These are phyloP conservation scores for Coreius guichenoti DNA, from an alignment of 2,797 vertebrate species.

Conservation along the genomic window DNA sequence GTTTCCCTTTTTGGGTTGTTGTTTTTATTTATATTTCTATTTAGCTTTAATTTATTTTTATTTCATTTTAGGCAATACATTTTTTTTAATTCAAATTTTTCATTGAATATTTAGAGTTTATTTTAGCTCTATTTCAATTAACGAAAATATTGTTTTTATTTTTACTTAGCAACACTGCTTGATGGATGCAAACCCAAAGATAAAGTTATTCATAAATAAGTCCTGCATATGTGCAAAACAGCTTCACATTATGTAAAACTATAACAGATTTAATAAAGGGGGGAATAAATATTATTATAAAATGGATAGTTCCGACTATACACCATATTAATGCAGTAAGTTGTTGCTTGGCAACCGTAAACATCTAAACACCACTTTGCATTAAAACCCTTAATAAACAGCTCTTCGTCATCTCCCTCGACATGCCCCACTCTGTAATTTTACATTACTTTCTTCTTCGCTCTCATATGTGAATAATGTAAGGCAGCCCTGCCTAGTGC, in stretches of 20 bases:
- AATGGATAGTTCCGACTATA: not conserved
- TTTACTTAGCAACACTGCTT: not conserved
- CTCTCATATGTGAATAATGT: not conserved
- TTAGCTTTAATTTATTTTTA: not conserved
- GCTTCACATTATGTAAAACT: not conserved
- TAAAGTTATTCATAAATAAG: not conserved
- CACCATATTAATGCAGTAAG: not conserved
- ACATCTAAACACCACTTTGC: slow-evolving; percentile 10
- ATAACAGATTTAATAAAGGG: too few species aligned
- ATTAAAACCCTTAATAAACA: slow-evolving; percentile 2
- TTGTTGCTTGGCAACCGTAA: slow-evolving; percentile 9
- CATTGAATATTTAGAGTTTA: not conserved
- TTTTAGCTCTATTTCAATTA: not conserved
- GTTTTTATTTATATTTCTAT: too few species aligned
- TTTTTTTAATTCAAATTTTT: not conserved
- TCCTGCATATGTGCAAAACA: not conserved
- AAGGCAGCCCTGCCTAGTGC: not conserved
- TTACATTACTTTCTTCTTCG: not conserved
- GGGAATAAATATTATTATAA: not conserved
- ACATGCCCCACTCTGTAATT: not conserved
- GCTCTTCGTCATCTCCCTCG: not conserved
- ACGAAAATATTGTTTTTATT: not conserved
- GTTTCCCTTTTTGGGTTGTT: too few species aligned
- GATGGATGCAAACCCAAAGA: not conserved
- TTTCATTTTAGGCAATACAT: too few species aligned